phyloP scores from a whole-genome alignment of 2,113 vertebrate genomes.

The Psilopogon haemacephalus region DNA sequence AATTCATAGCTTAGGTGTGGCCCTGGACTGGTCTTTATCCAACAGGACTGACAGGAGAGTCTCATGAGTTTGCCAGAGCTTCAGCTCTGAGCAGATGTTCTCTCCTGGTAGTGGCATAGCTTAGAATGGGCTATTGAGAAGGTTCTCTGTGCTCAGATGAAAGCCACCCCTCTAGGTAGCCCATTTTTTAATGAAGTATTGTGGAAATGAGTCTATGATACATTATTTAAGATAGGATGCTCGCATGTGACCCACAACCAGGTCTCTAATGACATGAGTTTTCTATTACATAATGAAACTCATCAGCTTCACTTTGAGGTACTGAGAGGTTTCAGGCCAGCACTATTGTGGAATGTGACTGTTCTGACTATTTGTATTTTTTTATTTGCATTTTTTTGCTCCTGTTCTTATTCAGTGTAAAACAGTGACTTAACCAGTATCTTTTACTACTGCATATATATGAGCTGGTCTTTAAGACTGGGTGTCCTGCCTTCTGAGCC shows the following conservation, averaged over 20 bases:
- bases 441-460: neutral
- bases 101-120: neutral
- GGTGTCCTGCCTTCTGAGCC: neutral
- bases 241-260: neutral
- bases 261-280: conserved; percentile 47
- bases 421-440: neutral
- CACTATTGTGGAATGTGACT: neutral
- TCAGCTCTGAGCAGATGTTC: neutral
- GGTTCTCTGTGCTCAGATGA: neutral
- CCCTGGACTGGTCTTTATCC: fast-evolving
- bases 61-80: neutral
- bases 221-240: conserved; percentile 33
- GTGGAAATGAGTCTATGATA: neutral
- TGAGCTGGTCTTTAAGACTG: neutral
- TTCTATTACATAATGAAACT: conserved; percentile 41
- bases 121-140: neutral
- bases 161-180: neutral
- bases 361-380: neutral
- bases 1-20: neutral
- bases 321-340: neutral
- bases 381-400: neutral
- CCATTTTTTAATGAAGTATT: neutral
- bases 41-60: neutral
- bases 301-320: neutral
- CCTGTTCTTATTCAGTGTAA: neutral